A percentile compares a stretch with the other conserved stretches of the same genome.
These are phyloP conservation scores for Glyphotaelius pellucidus DNA, from an alignment of 2,888 invertebrate genomes.

Conservation along the genomic window DNA sequence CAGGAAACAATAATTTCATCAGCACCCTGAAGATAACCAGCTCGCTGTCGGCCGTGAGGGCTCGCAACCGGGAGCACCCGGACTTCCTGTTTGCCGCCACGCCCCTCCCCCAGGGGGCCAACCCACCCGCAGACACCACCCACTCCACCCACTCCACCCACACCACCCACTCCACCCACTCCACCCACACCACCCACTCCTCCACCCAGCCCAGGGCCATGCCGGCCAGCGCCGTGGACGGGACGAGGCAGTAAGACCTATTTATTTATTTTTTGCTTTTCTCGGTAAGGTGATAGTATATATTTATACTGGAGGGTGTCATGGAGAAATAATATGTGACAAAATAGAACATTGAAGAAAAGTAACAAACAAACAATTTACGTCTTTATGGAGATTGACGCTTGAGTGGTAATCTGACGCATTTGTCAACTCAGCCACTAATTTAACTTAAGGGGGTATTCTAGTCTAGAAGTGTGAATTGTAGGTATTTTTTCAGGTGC, in stretches of 20 bases:
- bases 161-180: conserved; percentile 27
- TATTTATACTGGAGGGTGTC: no score
- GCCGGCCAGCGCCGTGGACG: conserved; percentile 56
- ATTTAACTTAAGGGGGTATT: no score
- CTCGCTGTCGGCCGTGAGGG: conserved; percentile 75
- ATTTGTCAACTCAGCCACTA: no score
- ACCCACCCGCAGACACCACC: conserved; percentile 62
- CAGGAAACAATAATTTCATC: conserved; percentile 69
- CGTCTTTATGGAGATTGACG: no score
- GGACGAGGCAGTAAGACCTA: conserved; percentile 56
- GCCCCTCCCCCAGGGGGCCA: conserved; percentile 55
- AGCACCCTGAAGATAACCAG: conserved; percentile 74
- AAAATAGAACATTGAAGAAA: no score
- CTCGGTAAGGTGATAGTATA: neutral
- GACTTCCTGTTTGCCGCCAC: conserved; percentile 72
- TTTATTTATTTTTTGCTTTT: conserved; percentile 3
- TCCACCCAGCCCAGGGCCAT: conserved; percentile 52
- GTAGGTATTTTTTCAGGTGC: no score
- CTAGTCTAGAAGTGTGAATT: no score
- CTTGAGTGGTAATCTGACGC: no score
- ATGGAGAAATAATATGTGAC: no score
- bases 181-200: conserved; percentile 10
- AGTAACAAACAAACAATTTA: no score
- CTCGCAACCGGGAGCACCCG: conserved; percentile 71
- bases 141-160: conserved; percentile 38